Conservation (phyloP, 2,113 vertebrate genomes). For the Rhinichthys klamathensis region DNA sequence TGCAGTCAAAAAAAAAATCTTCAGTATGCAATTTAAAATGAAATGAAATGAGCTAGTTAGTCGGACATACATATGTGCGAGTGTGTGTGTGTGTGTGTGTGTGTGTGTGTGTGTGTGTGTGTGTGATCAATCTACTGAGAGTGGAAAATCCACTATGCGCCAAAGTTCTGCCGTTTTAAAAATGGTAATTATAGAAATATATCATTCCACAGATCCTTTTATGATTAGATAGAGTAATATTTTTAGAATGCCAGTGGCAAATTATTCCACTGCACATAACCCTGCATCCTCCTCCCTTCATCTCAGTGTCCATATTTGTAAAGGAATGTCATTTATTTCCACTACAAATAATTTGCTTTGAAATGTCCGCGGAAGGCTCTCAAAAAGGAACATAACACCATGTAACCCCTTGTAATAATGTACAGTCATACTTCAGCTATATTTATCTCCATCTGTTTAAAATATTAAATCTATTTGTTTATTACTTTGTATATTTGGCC, state of each 20-base stretch:
- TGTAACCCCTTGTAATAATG: conserved; percentile 19
- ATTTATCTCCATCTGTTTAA: neutral
- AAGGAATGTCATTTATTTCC: conserved; percentile 51
- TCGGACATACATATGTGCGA: neutral
- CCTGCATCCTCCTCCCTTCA: conserved; percentile 20
- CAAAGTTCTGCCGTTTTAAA: neutral
- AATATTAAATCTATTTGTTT: neutral
- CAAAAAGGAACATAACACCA: neutral
- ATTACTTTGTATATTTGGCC: neutral
- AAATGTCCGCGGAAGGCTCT: conserved; percentile 1
- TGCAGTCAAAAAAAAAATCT: no score
- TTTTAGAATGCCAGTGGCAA: conserved; percentile 35
- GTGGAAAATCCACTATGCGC: neutral
- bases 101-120: neutral
- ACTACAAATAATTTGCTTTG: conserved; percentile 34
- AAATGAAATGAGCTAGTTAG: no score
- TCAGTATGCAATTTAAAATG: no score
- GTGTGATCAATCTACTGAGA: neutral
- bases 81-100: no score
- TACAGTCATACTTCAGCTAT: conserved; percentile 33
- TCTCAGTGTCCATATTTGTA: conserved; percentile 43
- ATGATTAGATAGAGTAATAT: conserved; percentile 27
- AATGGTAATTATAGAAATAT: neutral
- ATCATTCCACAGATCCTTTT: conserved; percentile 18
- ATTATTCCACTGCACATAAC: conserved; percentile 35